phyloP scores from a whole-genome alignment of 2,113 vertebrate species.

The Stigmatopora nigra region DNA sequence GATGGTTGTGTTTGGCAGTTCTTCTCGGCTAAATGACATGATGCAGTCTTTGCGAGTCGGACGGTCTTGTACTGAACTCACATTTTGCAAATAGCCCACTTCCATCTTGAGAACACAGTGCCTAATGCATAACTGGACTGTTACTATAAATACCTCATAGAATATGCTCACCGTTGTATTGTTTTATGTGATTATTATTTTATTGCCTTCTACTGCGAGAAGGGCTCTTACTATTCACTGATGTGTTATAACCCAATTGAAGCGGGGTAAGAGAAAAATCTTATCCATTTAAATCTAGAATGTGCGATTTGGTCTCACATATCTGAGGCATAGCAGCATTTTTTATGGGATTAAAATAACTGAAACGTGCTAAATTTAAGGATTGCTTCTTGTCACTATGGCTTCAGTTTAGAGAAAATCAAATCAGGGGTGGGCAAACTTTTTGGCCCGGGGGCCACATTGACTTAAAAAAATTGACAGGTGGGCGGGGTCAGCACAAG shows the following conservation, averaged over 20 bases:
- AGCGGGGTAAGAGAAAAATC: background rate
- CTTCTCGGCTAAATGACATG: constrained; percentile 30
- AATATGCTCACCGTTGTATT: constrained; percentile 20
- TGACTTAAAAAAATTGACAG: too few relatives aligned
- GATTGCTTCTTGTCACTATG: too few relatives aligned
- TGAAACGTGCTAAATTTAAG: too few relatives aligned
- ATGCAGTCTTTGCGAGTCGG: constrained; percentile 21
- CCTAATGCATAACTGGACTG: constrained; percentile 42
- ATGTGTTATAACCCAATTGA: constrained; percentile 1
- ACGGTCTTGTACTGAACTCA: constrained; percentile 19
- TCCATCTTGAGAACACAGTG: constrained; percentile 32
- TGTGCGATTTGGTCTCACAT: background rate
- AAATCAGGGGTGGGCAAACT: background rate
- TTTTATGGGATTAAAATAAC: background rate
- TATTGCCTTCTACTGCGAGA: constrained; percentile 17
- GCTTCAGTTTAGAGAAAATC: too few relatives aligned
- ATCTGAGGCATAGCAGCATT: constrained; percentile 20
- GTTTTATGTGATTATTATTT: constrained; percentile 40
- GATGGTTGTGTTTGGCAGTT: constrained; percentile 20
- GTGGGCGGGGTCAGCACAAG: too few relatives aligned
- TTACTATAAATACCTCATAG: constrained; percentile 44
- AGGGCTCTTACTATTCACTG: constrained; percentile 1
- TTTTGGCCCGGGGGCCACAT: too few relatives aligned
- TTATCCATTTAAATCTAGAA: constrained; percentile 1
- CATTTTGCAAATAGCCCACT: constrained; percentile 33